Base-by-base conservation (phyloP, 2,797 vertebrate species). In the Siniperca scherzeri region DNA sequence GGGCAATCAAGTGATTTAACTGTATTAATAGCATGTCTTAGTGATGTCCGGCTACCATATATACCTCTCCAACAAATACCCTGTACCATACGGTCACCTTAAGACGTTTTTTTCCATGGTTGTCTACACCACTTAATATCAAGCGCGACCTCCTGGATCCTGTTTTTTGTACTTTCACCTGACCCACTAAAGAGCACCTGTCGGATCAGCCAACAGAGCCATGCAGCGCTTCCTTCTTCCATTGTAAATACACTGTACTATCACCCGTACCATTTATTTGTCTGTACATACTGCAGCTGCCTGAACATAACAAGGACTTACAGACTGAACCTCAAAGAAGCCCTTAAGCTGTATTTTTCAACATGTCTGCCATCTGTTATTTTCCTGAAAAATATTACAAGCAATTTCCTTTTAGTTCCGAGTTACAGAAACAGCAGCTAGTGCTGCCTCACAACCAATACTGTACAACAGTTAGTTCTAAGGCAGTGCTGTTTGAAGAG, bases 371-470 rank as follows among this genome's bases (percentile, higher is more conserved):
- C 71, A 52, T 90, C 61, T 83, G 70, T 77, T 85, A 81, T 81
- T 90, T 84, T 84, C 66, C 55, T 71, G 16, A 64, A 74, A 84
- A 83, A 82, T 55, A 73, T 79, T 60, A 55, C 30, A 65, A 78
- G 64, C 61, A 21, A 62, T 84, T 88, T 86, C 13, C 30, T 82
- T 73, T 77, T 74, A 74, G 57, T 48, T 78, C 61, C 53, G 19
- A 46, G 33, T 62, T 83, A 69, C 21, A 81, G 62, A 88, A 83
- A 81, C 42, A 50, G 36, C 42, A 56, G 50, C 50, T 3, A 25
- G n/a, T 14, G 38, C 53, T 74, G 46, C 68, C 57, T 83, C 64
- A 57, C 38, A 69, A 57, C 48, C 42, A 72, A 36, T 64, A 66
- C 46, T 42, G 42, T 33, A 78, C 60, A 69, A 21, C 30, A 56